Base-by-base conservation (phyloP, 2,113 vertebrate genomes). In the Arenaria interpres region DNA sequence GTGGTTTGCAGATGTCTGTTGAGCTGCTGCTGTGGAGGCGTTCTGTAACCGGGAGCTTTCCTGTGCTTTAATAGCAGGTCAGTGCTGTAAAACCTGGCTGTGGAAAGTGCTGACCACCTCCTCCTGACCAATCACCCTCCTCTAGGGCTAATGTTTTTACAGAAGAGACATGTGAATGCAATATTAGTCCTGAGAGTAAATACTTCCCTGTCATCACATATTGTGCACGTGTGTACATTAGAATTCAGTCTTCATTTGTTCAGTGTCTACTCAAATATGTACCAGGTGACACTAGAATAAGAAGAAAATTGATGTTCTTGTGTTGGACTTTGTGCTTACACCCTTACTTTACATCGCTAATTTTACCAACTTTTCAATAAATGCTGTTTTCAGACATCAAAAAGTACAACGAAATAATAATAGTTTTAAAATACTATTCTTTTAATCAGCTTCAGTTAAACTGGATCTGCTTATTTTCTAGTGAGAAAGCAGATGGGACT, bases 11-110 rank as follows among this genome's bases (percentile, higher is more conserved):
- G 85, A 9, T 12, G 30, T 17, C 46, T 17, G 32, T 1, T 45
- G 53, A 54, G 67, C 51, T 71, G 66, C 72, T 64, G 59, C 53
- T 39, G 5, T 0, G 0, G 85, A 76, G 39, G 22, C 1, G 0
- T 72, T 54, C 67, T 43, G 27, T 13, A 73, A 64, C 27, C 6
- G 0, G 0, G 14, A 71, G 30, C n/a, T 57, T 63, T 72, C 22
- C 33, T 8, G 8, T 10, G 12, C 28, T 51, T 48, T 39, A 85
- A 4, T n/a, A 67, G 28, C 68, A 50, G 27, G 28, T 37, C 59
- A 62, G 33, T 17, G 56, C 41, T 67, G 45, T 53, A 64, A 72
- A 85, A 88, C 15, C 4, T 54, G 53, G 22, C 8, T 21, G 35
- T 45, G 63, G 5, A 30, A 93, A 79, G 74, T 10, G n/a, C 22